Evolutionary conservation across 2,888 invertebrate species (phyloP), one percentile per base, ranked within the genome.

Genomic region (Chymomyza amoena): DNA sequence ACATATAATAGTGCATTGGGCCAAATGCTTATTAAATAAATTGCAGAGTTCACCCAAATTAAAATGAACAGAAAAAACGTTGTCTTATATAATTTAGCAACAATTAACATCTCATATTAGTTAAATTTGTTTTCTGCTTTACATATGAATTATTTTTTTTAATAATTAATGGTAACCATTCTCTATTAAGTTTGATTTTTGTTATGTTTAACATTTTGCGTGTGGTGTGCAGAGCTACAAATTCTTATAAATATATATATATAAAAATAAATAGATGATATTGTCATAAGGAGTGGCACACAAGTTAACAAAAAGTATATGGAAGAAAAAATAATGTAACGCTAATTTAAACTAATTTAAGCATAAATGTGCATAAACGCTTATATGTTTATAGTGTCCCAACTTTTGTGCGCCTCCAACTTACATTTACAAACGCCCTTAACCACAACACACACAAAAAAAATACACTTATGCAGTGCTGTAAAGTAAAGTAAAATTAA

Each of bases 291-390:
- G 13, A 4, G 39, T 45, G 39, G 39, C 39, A 45, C 39, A 45
- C 13, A 45, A 45, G 39, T 59, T 32, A n/a, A 45, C 39, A 59
- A 32, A 7, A 59, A 15, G 32, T 59, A 25, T 32, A 25, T 28
- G 15, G 32, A n/a, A 25, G n/a, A 59, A 59, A 16, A 16, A 54
- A 18, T 18, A 54, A 45, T 45, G 10, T 45, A 10, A 54, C 13
- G 54, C 20, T 54, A 20, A 18, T 18, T 54, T 54, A 16, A 54
- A 18, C 20, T 54, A 54, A 72, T 73, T 28, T 75, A 68, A 79
- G 71, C 67, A 70, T 70, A 59, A 63, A 52, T 68, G 63, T 80
- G 72, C 72, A 54, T 54, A 54, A 54, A 54, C 82, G 82, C 81
- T 81, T 81, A 76, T 69, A 69, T 13, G 39, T 45, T 45, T 45